A percentile compares a stretch with the other conserved stretches of the same genome.
Conservation (phyloP, 2,113 vertebrate genomes). For the Erythrocercus mccallii region DNA sequence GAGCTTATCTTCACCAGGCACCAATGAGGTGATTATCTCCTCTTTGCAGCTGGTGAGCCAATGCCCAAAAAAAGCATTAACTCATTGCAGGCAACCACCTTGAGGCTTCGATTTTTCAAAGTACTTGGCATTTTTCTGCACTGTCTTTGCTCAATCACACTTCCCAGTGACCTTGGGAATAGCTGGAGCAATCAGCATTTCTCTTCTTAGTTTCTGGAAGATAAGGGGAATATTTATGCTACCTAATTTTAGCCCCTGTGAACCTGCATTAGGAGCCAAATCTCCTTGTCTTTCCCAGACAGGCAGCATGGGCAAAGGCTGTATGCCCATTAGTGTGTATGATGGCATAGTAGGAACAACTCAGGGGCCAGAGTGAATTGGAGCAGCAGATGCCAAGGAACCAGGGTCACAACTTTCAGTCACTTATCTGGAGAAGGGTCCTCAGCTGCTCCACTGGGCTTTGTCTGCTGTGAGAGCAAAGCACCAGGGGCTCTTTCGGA, state of each 20-base stretch:
- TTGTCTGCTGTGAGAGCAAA: neutral
- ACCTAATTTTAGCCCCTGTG: slow-evolving; percentile 47
- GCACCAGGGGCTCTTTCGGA: neutral
- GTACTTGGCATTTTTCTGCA: neutral
- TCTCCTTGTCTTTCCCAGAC: neutral
- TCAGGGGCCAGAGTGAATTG: neutral
- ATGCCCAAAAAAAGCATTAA: neutral
- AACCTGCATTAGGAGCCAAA: neutral
- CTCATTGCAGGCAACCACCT: neutral
- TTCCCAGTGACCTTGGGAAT: neutral
- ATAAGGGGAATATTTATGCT: slow-evolving; percentile 7
- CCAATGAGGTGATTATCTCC: slow-evolving; percentile 24
- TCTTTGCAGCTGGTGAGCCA: slow-evolving; percentile 7
- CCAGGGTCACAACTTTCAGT: neutral
- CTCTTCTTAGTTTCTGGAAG: neutral
- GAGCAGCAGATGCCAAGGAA: neutral
- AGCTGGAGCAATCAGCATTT: neutral
- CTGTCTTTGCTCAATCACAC: slow-evolving; percentile 41
- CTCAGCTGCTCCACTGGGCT: neutral
- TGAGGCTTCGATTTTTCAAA: neutral
- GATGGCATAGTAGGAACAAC: neutral
- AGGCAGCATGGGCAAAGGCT: neutral
- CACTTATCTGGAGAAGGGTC: neutral
- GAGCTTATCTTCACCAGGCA: slow-evolving; percentile 36
- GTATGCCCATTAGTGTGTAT: fast-evolving